Evolutionary conservation across 2,888 invertebrate species (phyloP).

Genomic region (Tenodera sinensis): DNA sequence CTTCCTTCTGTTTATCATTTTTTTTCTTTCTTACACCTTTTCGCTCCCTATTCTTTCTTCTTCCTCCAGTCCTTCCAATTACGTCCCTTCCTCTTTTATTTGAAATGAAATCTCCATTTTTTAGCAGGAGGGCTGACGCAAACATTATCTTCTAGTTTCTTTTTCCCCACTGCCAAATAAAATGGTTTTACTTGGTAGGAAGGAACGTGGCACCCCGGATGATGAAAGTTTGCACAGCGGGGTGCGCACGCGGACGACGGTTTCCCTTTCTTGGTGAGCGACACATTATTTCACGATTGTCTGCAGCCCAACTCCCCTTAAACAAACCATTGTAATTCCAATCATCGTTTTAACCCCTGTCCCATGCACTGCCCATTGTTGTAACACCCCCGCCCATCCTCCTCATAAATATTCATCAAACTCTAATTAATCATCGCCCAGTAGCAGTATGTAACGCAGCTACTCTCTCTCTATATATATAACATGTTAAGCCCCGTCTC

Average conservation of each 20-base stretch:
- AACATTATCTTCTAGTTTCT: not conserved
- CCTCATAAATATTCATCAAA: slow-evolving; percentile 48
- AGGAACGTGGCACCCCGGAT: not conserved
- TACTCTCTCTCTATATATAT: not conserved
- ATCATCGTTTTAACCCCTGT: slow-evolving; percentile 27
- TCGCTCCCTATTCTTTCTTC: not conserved
- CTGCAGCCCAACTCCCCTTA: slow-evolving; percentile 15
- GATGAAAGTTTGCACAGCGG: not conserved
- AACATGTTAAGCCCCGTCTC: not conserved
- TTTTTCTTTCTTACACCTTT: not conserved
- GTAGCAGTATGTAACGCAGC: not conserved
- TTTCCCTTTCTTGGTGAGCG: not conserved
- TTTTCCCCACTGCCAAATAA: not conserved
- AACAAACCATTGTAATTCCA: slow-evolving; percentile 27
- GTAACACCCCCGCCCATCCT: slow-evolving; percentile 32
- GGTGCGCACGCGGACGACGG: not conserved
- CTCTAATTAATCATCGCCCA: slow-evolving; percentile 47
- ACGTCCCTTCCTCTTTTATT: not conserved
- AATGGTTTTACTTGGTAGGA: not conserved
- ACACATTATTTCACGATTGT: slow-evolving; percentile 25
- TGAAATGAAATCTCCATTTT: not conserved
- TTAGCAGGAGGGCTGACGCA: not conserved
- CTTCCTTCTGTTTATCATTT: too few relatives aligned
- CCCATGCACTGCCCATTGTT: slow-evolving; percentile 26
- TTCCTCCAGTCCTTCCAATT: not conserved